These are phyloP conservation scores for Astropecten irregularis DNA, from an alignment of 53 echinoderm and acorn worm genomes.

Conservation along the genomic window DNA sequence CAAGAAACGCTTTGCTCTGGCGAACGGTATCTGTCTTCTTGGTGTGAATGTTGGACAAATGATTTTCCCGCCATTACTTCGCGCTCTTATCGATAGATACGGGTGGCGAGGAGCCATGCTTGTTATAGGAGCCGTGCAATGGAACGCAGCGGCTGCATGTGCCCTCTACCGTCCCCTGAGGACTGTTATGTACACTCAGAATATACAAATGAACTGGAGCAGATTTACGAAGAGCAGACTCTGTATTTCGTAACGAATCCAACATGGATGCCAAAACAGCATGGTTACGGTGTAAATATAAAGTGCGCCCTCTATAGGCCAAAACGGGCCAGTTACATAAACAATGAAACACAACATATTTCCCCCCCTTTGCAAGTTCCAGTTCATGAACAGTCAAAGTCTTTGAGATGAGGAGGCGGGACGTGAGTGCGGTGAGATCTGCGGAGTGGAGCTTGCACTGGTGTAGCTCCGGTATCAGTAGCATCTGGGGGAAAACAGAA, in stretches of 20 bases:
- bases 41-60: slow-evolving; percentile 22
- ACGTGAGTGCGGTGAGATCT: not conserved
- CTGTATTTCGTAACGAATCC: too few species aligned
- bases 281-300: too few species aligned
- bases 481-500: not conserved
- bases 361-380: not conserved
- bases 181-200: too few species aligned
- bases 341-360: not conserved
- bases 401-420: not conserved
- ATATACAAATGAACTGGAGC: too few species aligned
- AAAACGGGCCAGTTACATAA: too few species aligned
- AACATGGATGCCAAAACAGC: too few species aligned
- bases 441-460: not conserved
- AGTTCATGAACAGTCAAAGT: slow-evolving; percentile 28
- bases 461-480: not conserved
- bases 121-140: not conserved
- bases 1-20: slow-evolving; percentile 5
- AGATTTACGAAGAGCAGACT: too few species aligned
- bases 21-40: not conserved
- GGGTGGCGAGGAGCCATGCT: slow-evolving; percentile 50
- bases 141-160: not conserved
- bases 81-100: not conserved
- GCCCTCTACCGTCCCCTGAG: slow-evolving; percentile 30
- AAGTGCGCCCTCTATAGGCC: too few species aligned
- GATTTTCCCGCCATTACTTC: slow-evolving; percentile 21